These are phyloP conservation scores for Nymphicus hollandicus DNA, from an alignment of 2,113 vertebrate species.

Conservation along the genomic window DNA sequence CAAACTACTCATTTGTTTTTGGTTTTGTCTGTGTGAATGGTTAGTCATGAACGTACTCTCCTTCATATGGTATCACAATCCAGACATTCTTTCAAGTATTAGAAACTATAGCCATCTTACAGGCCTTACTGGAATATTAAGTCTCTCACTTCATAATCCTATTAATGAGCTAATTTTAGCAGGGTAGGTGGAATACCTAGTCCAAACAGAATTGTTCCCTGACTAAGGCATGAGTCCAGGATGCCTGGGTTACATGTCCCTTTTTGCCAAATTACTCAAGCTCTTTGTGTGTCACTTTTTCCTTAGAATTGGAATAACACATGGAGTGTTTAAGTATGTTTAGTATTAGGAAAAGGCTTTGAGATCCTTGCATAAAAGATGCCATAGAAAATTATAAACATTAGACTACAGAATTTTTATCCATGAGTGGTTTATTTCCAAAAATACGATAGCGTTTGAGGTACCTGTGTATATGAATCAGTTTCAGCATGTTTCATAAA, in stretches of 20 bases:
- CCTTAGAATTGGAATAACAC: background rate
- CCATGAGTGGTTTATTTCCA: background rate
- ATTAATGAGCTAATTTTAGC: constrained; percentile 14
- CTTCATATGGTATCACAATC: background rate
- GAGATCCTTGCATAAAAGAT: background rate
- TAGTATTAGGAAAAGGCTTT: background rate
- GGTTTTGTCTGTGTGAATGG: background rate
- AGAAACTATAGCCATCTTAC: background rate
- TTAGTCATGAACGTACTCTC: background rate
- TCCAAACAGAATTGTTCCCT: background rate
- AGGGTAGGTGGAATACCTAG: background rate
- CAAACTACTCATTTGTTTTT: background rate
- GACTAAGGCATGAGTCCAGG: background rate
- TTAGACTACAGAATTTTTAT: background rate
- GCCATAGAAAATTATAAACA: background rate
- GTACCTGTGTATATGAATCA: background rate
- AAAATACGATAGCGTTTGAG: background rate
- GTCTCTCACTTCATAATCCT: background rate
- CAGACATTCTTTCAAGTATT: background rate
- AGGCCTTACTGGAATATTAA: background rate
- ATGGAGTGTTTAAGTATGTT: background rate
- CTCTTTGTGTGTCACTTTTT: background rate
- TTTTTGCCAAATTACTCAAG: background rate
- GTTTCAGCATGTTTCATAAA: background rate
- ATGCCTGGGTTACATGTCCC: background rate